Evolutionary conservation across 1,140 invertebrate species (phyloP).

Genomic region (Drosophila navojoa): DNA sequence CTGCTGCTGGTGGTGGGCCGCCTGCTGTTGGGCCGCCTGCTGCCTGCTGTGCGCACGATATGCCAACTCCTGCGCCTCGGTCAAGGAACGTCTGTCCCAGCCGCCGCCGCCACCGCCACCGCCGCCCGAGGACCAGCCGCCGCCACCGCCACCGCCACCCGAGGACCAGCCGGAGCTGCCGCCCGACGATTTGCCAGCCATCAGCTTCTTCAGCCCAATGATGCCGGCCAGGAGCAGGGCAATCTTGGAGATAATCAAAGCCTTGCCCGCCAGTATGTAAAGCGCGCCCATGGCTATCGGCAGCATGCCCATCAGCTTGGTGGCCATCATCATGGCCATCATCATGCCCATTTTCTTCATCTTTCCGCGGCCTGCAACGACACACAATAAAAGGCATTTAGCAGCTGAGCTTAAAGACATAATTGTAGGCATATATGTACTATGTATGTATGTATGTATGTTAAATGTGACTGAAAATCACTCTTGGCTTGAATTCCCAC

Average conservation of each 20-base stretch:
- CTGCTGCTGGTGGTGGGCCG: constrained; percentile 33
- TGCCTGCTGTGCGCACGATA: constrained; percentile 86
- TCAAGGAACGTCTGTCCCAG: constrained; percentile 85
- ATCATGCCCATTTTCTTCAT: constrained; percentile 93
- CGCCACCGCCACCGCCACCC: constrained; percentile 84
- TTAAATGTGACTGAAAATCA: neutral
- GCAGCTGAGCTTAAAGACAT: neutral
- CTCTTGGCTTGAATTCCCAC: constrained; percentile 14
- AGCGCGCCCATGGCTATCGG: constrained; percentile 90
- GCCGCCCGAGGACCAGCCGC: constrained; percentile 86
- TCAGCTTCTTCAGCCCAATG: constrained; percentile 91
- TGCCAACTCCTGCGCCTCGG: constrained; percentile 87
- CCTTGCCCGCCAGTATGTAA: constrained; percentile 90
- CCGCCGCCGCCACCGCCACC: constrained; percentile 82
- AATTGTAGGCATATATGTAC: constrained; percentile 10
- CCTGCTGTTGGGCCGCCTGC: constrained; percentile 39
- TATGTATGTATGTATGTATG: constrained; percentile 5
- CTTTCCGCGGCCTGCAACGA: constrained; percentile 87
- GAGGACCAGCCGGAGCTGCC: constrained; percentile 85
- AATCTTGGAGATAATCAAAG: constrained; percentile 91
- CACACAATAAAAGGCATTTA: constrained; percentile 3
- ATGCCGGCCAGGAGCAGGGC: constrained; percentile 90
- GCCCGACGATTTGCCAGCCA: constrained; percentile 87
- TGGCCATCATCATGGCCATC: constrained; percentile 88
- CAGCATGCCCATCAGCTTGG: constrained; percentile 90